phyloP scores from a whole-genome alignment of 2,113 vertebrate genomes.

The Oreochromis aureus region DNA sequence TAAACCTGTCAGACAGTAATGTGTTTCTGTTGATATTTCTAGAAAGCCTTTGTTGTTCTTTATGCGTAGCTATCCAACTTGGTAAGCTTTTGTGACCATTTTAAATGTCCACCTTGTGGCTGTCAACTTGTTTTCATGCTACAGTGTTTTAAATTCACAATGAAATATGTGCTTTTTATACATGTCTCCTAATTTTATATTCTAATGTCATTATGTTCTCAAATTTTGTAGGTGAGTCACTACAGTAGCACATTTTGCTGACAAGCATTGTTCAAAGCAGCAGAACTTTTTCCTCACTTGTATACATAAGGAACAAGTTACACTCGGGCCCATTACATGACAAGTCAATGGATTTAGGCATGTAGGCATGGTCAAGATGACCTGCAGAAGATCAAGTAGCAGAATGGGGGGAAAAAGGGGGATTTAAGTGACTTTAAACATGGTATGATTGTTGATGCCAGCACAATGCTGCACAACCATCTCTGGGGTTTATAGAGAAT shows the following conservation, averaged over 20 bases:
- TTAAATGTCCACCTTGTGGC: neutral
- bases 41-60: neutral
- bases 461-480: neutral
- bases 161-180: neutral
- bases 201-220: neutral
- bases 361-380: neutral
- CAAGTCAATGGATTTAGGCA: neutral
- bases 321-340: neutral
- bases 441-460: neutral
- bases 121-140: neutral
- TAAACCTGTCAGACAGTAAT: conserved; percentile 14
- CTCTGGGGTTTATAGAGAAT: neutral
- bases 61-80: neutral
- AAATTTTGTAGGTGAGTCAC: neutral
- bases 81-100: neutral
- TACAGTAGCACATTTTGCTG: neutral
- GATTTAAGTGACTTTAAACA: neutral
- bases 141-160: neutral
- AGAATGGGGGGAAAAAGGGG: neutral
- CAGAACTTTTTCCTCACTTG: neutral
- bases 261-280: neutral
- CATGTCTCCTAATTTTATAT: neutral
- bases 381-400: neutral
- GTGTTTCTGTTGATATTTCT: conserved; percentile 22
- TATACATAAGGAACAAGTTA: no score